These are phyloP conservation scores for Tylochromis polylepis DNA, from an alignment of 2,113 vertebrate genomes.

Conservation along the genomic window DNA sequence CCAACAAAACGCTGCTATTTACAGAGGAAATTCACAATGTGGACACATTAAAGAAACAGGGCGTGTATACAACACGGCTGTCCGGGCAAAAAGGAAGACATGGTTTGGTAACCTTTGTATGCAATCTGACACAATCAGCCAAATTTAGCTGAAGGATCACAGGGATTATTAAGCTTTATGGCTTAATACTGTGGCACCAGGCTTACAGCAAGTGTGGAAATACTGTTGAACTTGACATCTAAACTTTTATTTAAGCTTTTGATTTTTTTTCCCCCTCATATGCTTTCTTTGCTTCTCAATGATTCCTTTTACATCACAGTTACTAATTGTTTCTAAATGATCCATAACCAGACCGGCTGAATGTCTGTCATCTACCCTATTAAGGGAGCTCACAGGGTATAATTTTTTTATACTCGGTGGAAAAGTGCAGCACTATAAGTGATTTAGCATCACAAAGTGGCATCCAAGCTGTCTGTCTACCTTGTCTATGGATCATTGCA, in stretches of 20 bases:
- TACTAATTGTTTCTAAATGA: not conserved
- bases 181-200: not conserved
- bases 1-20: constrained; percentile 9
- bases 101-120: not conserved
- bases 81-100: not conserved
- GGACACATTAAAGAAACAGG: not conserved
- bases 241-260: not conserved
- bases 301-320: not conserved
- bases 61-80: not conserved
- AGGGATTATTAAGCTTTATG: not conserved
- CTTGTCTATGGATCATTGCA: not conserved
- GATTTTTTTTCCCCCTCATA: not conserved
- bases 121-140: not conserved
- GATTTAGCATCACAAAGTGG: not conserved
- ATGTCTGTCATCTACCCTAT: not conserved
- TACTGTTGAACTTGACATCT: not conserved
- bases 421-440: not conserved
- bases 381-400: not conserved
- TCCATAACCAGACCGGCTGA: not conserved
- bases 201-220: not conserved
- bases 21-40: constrained; percentile 8
- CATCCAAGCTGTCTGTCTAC: not conserved
- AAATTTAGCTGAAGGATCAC: not conserved
- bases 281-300: not conserved
- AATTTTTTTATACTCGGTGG: not conserved